Conservation (phyloP, 2,113 vertebrate genomes). For the Amphiprion ocellaris region DNA sequence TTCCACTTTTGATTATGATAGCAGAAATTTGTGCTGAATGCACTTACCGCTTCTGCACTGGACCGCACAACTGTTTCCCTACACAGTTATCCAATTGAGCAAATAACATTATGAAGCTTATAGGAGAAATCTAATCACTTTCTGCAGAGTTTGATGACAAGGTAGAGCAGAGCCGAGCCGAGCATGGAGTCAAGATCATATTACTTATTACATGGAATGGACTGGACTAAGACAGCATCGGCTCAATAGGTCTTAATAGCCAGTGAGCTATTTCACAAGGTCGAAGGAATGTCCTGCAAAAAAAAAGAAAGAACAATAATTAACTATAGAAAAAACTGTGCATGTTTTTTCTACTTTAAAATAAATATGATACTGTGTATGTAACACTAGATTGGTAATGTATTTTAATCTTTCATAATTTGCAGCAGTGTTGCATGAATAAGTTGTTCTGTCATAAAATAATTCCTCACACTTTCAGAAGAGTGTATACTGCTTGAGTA, state of each 20-base stretch:
- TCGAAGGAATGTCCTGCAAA: slow-evolving; percentile 29
- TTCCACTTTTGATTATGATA: slow-evolving; percentile 79
- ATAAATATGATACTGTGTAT: too few species aligned
- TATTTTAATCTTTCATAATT: background rate
- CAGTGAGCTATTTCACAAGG: slow-evolving; percentile 31
- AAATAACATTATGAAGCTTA: slow-evolving; percentile 77
- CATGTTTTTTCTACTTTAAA: background rate
- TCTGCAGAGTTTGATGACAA: slow-evolving; percentile 75
- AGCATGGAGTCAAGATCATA: slow-evolving; percentile 69
- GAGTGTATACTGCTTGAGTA: background rate
- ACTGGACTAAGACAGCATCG: slow-evolving; percentile 45
- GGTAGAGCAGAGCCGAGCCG: slow-evolving; percentile 61
- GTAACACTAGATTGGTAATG: background rate
- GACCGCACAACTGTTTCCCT: slow-evolving; percentile 60
- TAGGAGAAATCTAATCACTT: slow-evolving; percentile 79
- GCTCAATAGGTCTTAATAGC: slow-evolving; percentile 57
- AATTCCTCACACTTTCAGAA: background rate
- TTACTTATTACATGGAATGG: slow-evolving; percentile 61
- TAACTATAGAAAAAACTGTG: background rate
- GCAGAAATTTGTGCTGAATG: slow-evolving; percentile 80
- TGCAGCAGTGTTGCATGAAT: background rate
- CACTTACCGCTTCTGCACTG: slow-evolving; percentile 67
- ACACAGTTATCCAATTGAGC: slow-evolving; percentile 74
- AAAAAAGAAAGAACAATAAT: too few species aligned
- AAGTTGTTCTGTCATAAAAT: background rate